A percentile compares a stretch with the other conserved stretches of the same genome.
Conservation (phyloP, 2,113 vertebrate genomes). For the Lamprologus sp. region DNA sequence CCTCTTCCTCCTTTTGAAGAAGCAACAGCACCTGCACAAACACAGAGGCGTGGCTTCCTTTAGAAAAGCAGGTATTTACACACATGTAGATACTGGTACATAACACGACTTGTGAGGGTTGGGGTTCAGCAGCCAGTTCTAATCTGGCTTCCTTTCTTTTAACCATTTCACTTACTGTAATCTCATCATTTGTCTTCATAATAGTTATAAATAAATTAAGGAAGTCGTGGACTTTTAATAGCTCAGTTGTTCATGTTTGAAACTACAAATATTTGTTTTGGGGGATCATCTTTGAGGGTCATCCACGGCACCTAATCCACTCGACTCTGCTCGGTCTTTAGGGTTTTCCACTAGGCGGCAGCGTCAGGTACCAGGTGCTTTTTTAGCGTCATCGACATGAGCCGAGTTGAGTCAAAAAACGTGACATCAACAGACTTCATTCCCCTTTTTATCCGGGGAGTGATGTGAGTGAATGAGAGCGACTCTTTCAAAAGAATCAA, state of each 20-base stretch:
- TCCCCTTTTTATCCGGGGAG: not conserved
- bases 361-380: rapidly evolving
- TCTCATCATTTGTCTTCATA: not conserved
- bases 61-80: not conserved
- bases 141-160: not conserved
- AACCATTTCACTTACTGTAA: not conserved
- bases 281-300: too few species aligned
- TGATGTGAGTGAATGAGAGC: not conserved
- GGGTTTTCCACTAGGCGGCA: not conserved
- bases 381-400: not conserved
- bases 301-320: not conserved
- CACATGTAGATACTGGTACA: not conserved
- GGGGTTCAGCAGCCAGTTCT: not conserved
- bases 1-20: conserved; percentile 98
- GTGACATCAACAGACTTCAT: not conserved
- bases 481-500: not conserved
- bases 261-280: not conserved
- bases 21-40: conserved; percentile 90
- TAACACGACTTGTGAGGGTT: not conserved
- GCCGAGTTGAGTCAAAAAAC: not conserved
- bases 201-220: not conserved
- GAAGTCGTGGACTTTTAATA: not conserved
- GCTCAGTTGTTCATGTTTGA: not conserved
- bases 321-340: not conserved
- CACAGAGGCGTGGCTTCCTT: not conserved